Evolutionary conservation across 2,797 vertebrate species (phyloP), one percentile per base, ranked within the genome.

Genomic region (Caiman crocodilus): DNA sequence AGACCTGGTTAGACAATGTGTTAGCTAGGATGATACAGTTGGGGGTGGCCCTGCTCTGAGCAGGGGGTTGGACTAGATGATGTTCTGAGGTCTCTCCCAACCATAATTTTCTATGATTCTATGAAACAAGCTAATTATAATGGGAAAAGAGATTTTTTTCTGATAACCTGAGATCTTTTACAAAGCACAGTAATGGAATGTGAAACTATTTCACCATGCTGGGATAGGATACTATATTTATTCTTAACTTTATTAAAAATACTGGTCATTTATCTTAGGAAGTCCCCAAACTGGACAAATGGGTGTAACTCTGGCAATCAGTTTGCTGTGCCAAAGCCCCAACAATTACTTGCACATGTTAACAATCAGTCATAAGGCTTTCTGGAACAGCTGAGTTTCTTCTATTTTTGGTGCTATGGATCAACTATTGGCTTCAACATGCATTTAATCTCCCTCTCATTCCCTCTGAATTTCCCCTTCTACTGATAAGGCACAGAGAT

Each of bases 141-240:
- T 32, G 30, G 11, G 30, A 6, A 69, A 18, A 30, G 13, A 20
- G 21, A 9, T 30, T 71, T 9, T 35, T 69, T 32, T 42, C n/a
- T 12, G 18, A 57, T 23, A 56, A 75, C 79, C 20, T 76, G 12
- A 20, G 10, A 28, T 78, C 6, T 79, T 81, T n/a, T 32, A 64
- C 2, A 90, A 87, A 64, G 5, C 0, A 69, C 17, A 67, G 26
- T 71, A 26, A 59, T 59, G 32, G 86, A 92, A 23, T 20, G 42
- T 8, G 0, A 0, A 42, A 26, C 13, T 16, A 78, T 20, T 28
- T 76, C 74, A 79, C 3, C 78, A 32, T 1, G 0, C 42, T 85
- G 21, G 14, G 15, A 16, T 23, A 82, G 78, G 84, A 8, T 58
- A 9, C 3, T 25, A 3, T n/a, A 93, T 80, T n/a, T 79, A 2